Percentiles rank a stretch among this genome's conserved stretches.
phyloP scores from a whole-genome alignment of 2,113 vertebrate genomes.

The Apodemus sylvaticus region DNA sequence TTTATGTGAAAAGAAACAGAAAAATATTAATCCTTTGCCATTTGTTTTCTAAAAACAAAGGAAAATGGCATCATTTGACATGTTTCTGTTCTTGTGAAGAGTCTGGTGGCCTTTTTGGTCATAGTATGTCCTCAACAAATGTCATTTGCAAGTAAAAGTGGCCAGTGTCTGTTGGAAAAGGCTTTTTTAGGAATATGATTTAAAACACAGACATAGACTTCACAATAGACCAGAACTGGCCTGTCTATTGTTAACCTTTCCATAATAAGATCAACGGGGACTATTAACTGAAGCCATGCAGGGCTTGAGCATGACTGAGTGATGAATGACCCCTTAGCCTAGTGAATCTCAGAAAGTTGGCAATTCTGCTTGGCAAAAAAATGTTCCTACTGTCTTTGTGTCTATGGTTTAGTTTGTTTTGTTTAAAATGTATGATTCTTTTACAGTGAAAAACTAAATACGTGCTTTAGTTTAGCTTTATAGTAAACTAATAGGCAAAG shows the following conservation, averaged over 20 bases:
- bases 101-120: not conserved
- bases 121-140: conserved; percentile 41
- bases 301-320: conserved; percentile 23
- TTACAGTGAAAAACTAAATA: conserved; percentile 39
- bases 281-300: conserved; percentile 43
- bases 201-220: conserved; percentile 32
- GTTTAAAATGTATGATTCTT: conserved; percentile 56
- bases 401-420: conserved; percentile 31
- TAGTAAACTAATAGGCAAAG: conserved; percentile 62
- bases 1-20: not conserved
- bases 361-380: conserved; percentile 40
- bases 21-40: conserved; percentile 36
- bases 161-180: not conserved
- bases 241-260: conserved; percentile 70
- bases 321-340: conserved; percentile 19
- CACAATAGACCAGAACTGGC: conserved; percentile 49
- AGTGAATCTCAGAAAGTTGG: conserved; percentile 46
- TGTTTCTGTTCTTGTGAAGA: conserved; percentile 1
- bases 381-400: conserved; percentile 20
- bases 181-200: conserved; percentile 41
- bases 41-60: not conserved
- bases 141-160: conserved; percentile 29
- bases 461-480: conserved; percentile 55
- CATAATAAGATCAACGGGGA: conserved; percentile 59
- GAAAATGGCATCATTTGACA: not conserved